Conservation (phyloP, 2,888 invertebrate genomes). For the Brachynemurus nebulosus region DNA sequence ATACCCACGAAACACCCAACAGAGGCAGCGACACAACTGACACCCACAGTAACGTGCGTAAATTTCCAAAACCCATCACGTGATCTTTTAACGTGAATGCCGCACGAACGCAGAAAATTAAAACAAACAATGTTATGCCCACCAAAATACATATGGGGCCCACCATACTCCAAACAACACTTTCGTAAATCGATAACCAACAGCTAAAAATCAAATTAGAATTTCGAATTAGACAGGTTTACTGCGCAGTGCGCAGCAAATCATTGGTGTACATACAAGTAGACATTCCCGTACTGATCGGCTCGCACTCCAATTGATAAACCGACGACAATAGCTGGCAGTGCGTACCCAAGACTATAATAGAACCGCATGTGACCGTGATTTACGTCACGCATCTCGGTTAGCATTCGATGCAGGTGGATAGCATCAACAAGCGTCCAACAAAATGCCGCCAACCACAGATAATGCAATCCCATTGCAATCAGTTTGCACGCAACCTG, state of each 20-base stretch:
- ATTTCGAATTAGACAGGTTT: neutral
- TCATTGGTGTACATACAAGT: conserved; percentile 57
- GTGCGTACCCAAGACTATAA: conserved; percentile 81
- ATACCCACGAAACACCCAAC: conserved; percentile 74
- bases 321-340: conserved; percentile 82
- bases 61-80: conserved; percentile 72
- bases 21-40: conserved; percentile 78
- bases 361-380: conserved; percentile 89
- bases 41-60: conserved; percentile 72
- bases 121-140: conserved; percentile 59
- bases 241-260: neutral
- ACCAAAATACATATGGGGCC: conserved; percentile 76
- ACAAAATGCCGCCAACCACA: conserved; percentile 79
- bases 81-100: conserved; percentile 85
- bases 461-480: conserved; percentile 84
- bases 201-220: conserved; percentile 46
- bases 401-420: conserved; percentile 85
- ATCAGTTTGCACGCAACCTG: conserved; percentile 76
- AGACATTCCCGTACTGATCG: conserved; percentile 87
- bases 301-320: conserved; percentile 84
- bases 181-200: conserved; percentile 88
- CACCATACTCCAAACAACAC: conserved; percentile 90
- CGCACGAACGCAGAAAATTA: conserved; percentile 76
- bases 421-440: conserved; percentile 90
- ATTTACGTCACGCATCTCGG: conserved; percentile 92